Percentiles rank a stretch among this genome's conserved stretches.
These are phyloP conservation scores for Gopherus evgoodei DNA, from an alignment of 2,113 vertebrate species.

Conservation along the genomic window DNA sequence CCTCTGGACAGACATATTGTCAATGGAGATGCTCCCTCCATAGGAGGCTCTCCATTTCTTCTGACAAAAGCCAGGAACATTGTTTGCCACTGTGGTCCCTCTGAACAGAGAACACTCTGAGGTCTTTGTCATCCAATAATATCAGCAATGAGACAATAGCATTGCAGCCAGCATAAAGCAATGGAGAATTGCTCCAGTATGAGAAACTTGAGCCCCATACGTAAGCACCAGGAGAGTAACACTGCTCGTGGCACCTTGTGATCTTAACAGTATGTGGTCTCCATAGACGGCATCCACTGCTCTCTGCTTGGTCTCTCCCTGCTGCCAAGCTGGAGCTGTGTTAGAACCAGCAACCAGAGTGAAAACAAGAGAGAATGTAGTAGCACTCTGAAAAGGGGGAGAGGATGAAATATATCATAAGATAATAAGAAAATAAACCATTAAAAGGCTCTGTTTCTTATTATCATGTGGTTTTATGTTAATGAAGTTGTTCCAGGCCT, in stretches of 20 bases:
- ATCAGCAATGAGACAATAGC: fast-evolving
- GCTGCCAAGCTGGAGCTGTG: background rate
- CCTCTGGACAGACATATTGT: background rate
- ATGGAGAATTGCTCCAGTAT: fast-evolving
- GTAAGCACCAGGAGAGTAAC: fast-evolving
- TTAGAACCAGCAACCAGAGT: slow-evolving; percentile 29
- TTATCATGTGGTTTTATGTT: slow-evolving; percentile 83
- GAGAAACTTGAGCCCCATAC: fast-evolving
- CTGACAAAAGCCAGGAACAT: fast-evolving
- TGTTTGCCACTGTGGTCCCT: fast-evolving
- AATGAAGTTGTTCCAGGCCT: slow-evolving; percentile 80
- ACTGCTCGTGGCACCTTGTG: fast-evolving
- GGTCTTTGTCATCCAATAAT: background rate
- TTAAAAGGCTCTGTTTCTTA: slow-evolving; percentile 79
- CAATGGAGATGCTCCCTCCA: fast-evolving
- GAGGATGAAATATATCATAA: slow-evolving; percentile 79
- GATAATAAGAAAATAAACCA: slow-evolving; percentile 82
- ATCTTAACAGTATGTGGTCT: background rate
- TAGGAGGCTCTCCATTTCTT: fast-evolving
- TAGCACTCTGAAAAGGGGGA: slow-evolving; percentile 62
- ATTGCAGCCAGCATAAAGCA: fast-evolving
- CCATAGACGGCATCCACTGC: background rate
- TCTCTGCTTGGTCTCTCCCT: background rate
- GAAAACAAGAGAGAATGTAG: slow-evolving; percentile 70
- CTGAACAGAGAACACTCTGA: background rate